These are phyloP conservation scores for Propithecus perrieri DNA, from an alignment of 2,797 vertebrate species.

Conservation along the genomic window DNA sequence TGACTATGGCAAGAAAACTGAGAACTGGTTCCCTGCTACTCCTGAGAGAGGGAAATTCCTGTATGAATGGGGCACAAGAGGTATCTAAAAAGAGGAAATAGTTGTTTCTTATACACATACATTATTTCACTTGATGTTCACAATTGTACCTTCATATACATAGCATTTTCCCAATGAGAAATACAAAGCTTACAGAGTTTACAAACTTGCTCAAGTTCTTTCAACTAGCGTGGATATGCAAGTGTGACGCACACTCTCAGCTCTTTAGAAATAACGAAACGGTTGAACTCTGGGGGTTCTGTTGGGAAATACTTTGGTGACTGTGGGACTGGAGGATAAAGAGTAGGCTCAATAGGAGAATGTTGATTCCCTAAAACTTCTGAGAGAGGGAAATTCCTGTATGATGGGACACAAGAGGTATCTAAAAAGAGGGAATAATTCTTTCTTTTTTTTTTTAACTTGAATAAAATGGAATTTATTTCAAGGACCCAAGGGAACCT, in stretches of 20 bases:
- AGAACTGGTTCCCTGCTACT: background rate
- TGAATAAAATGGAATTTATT: constrained; percentile 39
- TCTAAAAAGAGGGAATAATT: background rate
- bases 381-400: background rate
- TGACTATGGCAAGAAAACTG: background rate
- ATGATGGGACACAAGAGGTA: background rate
- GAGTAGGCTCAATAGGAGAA: background rate
- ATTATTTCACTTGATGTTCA: background rate
- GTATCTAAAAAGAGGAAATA: background rate
- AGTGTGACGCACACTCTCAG: background rate
- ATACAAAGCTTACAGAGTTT: background rate
- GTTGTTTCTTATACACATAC: background rate
- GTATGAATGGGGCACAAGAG: background rate
- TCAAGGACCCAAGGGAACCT: background rate
- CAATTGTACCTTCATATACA: background rate
- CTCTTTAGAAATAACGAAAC: background rate
- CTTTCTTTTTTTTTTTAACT: background rate
- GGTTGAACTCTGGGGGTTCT: background rate
- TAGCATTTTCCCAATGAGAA: background rate
- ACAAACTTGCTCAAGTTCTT: background rate
- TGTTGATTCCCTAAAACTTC: background rate
- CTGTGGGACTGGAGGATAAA: background rate
- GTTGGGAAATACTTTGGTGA: background rate
- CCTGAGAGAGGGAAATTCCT: background rate
- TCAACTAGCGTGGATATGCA: background rate